Evolutionary conservation across 2,888 invertebrate species (phyloP).

Genomic region (Brassicogethes aeneus): DNA sequence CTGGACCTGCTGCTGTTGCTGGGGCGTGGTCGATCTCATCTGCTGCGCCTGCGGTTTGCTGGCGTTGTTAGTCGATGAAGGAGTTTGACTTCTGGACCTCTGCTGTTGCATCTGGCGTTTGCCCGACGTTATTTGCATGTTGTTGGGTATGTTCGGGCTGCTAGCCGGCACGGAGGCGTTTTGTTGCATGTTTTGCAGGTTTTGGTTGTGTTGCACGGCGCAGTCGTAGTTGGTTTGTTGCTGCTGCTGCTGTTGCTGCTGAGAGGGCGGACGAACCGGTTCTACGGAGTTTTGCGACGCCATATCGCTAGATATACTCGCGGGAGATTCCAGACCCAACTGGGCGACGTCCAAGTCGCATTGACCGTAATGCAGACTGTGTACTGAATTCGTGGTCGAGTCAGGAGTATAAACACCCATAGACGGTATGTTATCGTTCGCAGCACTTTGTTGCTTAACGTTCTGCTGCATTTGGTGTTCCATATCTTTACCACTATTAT

Average conservation of each 20-base stretch:
- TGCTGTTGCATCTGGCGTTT: conserved; percentile 36
- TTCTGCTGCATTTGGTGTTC: conserved; percentile 11
- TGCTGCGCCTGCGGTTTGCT: conserved; percentile 5
- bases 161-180: conserved; percentile 39
- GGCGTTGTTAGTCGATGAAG: conserved; percentile 26
- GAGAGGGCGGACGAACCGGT: conserved; percentile 49
- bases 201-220: conserved; percentile 59
- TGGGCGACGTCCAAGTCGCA: conserved; percentile 79
- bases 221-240: conserved; percentile 52
- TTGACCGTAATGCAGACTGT: conserved; percentile 64
- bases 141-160: conserved; percentile 33
- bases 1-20: conserved; percentile 12
- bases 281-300: conserved; percentile 65
- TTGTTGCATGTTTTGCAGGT: conserved; percentile 41
- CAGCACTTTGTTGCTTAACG: conserved; percentile 22
- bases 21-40: no score
- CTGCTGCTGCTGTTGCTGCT: conserved; percentile 40
- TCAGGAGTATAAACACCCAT: conserved; percentile 83
- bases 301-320: conserved; percentile 79
- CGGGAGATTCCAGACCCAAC: conserved; percentile 79
- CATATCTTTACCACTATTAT: conserved; percentile 15
- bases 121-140: conserved; percentile 32
- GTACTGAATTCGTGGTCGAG: conserved; percentile 73
- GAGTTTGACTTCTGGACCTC: conserved; percentile 31
- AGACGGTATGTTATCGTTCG: conserved; percentile 60